phyloP scores from a whole-genome alignment of 2,888 invertebrate genomes.

The Polydesmus complanatus region DNA sequence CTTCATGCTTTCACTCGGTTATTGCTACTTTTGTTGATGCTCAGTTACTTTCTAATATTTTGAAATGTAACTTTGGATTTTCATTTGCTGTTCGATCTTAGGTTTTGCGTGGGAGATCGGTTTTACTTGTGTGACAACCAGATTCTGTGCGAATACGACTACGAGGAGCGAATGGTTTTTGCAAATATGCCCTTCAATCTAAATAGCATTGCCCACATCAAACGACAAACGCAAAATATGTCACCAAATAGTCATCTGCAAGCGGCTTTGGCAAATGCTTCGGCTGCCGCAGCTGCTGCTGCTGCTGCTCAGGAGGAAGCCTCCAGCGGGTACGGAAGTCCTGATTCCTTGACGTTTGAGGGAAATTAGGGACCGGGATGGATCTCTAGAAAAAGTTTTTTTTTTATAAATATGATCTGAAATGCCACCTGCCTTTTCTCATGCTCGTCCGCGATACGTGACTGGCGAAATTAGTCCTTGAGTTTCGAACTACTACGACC shows the following conservation, averaged over 20 bases:
- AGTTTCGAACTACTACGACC: no score
- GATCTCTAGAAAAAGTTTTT: not conserved
- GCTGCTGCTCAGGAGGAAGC: conserved; percentile 44
- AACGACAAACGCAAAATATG: conserved; percentile 32
- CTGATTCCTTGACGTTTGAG: conserved; percentile 51
- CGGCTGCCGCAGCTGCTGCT: conserved; percentile 4
- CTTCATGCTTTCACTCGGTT: no score
- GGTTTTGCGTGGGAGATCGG: conserved; percentile 88
- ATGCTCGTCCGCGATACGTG: not conserved
- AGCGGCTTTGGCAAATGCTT: not conserved
- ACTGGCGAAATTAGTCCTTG: not conserved
- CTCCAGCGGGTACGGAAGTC: conserved; percentile 65
- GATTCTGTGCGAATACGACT: conserved; percentile 87
- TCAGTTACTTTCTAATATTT: no score
- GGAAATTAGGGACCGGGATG: conserved; percentile 15
- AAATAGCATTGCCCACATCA: conserved; percentile 67
- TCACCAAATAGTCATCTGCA: conserved; percentile 31
- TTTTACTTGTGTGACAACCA: conserved; percentile 88
- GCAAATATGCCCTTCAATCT: conserved; percentile 79
- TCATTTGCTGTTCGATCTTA: conserved; percentile 33
- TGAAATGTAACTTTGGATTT: no score
- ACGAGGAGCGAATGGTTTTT: conserved; percentile 79
- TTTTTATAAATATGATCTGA: no score
- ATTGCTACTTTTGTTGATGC: no score
- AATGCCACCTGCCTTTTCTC: not conserved